Evolutionary conservation across 1,140 invertebrate genomes (phyloP), one percentile per base, ranked within the genome.

Genomic region (Popillia japonica): DNA sequence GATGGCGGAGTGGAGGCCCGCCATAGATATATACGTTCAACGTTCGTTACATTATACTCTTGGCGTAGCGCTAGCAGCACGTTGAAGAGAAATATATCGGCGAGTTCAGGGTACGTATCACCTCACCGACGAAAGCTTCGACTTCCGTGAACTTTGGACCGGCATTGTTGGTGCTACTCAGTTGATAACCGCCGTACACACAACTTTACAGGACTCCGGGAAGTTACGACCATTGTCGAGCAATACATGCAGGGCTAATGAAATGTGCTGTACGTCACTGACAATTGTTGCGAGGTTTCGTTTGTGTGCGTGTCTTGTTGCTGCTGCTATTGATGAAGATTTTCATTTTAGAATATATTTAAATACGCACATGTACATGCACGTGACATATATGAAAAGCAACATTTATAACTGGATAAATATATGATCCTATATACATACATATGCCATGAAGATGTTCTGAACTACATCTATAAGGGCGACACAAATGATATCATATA

Each of bases 101-200:
- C 59, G 34, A 79, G 74, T 79, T 73, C 75, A 76, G 75, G 72
- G 44, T 68, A 75, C 73, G 61, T 76, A 79, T 79, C 78, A 75
- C 78, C 78, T 79, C 72, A 40, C 59, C 73, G 64, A 40, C 78
- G 78, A 68, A 68, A 68, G 61, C 61, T 68, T 68, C 78, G 68
- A 79, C 74, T 79, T 79, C 78, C 78, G 78, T 79, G 78, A 79
- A 79, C 78, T 79, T 74, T 79, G 78, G 78, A 79, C 75, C 72
- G 73, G 22, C 61, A 68, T 68, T 68, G 61, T 68, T 68, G 61
- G 22, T n/a, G 61, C 17, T 27, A 68, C 61, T 68, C 61, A 68
- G 61, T 68, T 68, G 61, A 68, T 68, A 68, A 68, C 61, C 22
- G 61, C 61, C 48, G 48, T 55, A 55, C 48, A 17, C n/a, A 68